Conservation (phyloP, 2,797 vertebrate genomes). For the Rhinella marina region DNA sequence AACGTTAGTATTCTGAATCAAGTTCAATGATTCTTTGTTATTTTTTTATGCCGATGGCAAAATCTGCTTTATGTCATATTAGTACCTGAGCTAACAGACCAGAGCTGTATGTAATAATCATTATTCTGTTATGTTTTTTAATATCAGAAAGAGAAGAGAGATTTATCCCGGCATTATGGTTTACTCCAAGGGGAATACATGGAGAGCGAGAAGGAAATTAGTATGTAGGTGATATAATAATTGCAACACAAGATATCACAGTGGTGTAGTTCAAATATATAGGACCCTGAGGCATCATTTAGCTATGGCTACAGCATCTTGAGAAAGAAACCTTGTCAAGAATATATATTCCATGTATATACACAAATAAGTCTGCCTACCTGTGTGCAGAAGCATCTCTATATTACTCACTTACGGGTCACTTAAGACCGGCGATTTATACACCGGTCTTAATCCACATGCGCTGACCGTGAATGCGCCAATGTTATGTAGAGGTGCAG, state of each 20-base stretch:
- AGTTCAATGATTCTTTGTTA: slow-evolving; percentile 16
- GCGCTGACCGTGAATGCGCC: too few species aligned
- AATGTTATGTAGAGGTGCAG: too few species aligned
- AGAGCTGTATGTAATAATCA: slow-evolving; percentile 26
- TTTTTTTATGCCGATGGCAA: slow-evolving; percentile 22
- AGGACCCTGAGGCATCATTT: background rate
- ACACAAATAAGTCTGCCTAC: background rate
- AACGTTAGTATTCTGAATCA: slow-evolving; percentile 4
- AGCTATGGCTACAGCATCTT: background rate
- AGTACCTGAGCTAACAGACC: background rate
- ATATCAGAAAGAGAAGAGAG: background rate
- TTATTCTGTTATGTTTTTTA: background rate
- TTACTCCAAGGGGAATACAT: background rate
- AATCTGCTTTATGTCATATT: slow-evolving; percentile 16
- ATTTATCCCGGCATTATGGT: background rate
- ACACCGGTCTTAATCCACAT: too few species aligned
- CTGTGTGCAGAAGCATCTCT: background rate
- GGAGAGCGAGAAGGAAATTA: slow-evolving; percentile 7
- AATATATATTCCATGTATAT: background rate
- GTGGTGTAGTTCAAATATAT: background rate
- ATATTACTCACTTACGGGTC: too few species aligned
- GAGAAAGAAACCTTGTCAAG: background rate
- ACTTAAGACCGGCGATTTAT: too few species aligned
- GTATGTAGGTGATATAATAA: slow-evolving; percentile 21
- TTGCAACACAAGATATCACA: background rate